Percentiles rank a stretch among this genome's conserved stretches.
phyloP scores from a whole-genome alignment of 2,797 vertebrate species.

The Leucoraja ocellata region DNA sequence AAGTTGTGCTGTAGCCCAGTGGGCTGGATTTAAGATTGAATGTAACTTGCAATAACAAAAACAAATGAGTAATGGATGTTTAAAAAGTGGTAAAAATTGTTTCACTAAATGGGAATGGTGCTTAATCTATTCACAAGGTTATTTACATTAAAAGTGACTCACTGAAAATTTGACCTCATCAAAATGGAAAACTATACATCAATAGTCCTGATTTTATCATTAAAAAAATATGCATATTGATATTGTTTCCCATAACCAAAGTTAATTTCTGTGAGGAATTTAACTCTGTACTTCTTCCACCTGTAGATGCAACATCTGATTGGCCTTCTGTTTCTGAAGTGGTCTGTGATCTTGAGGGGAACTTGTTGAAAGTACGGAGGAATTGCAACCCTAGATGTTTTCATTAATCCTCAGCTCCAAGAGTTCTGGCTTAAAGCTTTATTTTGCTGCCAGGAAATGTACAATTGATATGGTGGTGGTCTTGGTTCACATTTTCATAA shows the following conservation, averaged over 20 bases:
- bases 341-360: not conserved
- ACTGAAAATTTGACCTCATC: not conserved
- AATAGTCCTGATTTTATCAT: not conserved
- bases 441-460: not conserved
- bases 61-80: constrained; percentile 39
- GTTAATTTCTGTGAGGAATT: not conserved
- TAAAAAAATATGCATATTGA: not conserved
- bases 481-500: not conserved
- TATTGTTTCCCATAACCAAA: not conserved
- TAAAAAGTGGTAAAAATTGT: constrained; percentile 37
- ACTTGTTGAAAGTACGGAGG: not conserved
- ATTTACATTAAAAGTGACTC: constrained; percentile 15
- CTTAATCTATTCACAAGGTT: not conserved
- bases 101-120: constrained; percentile 26
- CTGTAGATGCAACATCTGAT: not conserved
- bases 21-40: constrained; percentile 32
- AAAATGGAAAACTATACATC: constrained; percentile 8
- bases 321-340: not conserved
- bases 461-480: not conserved
- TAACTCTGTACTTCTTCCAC: not conserved
- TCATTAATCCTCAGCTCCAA: too few species aligned
- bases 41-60: constrained; percentile 37
- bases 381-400: not conserved
- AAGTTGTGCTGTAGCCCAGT: not conserved
- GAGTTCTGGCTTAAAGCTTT: not conserved